A percentile compares a stretch with the other conserved stretches of the same genome.
phyloP scores from a whole-genome alignment of 1,140 invertebrate species.

The Tetraneura akinire region DNA sequence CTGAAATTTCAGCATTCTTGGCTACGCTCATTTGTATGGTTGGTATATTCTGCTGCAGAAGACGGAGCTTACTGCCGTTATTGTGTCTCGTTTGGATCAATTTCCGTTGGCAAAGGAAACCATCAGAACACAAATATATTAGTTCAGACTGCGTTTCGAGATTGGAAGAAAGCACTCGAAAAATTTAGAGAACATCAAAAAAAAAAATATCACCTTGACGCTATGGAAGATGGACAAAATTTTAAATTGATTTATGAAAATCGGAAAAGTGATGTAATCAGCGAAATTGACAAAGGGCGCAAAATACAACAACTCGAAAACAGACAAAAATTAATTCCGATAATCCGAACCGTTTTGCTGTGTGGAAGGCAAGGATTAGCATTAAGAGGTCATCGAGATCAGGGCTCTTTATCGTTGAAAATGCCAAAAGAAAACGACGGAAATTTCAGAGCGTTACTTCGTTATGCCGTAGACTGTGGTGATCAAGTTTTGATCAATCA shows the following conservation, averaged over 20 bases:
- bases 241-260: slow-evolving; percentile 24
- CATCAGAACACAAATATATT: slow-evolving; percentile 20
- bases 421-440: slow-evolving; percentile 30
- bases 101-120: background rate
- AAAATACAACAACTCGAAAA: slow-evolving; percentile 18
- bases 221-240: slow-evolving; percentile 19
- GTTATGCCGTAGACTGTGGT: background rate
- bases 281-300: slow-evolving; percentile 20
- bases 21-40: slow-evolving; percentile 20
- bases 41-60: slow-evolving; percentile 19
- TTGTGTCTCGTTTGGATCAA: slow-evolving; percentile 8
- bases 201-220: slow-evolving; percentile 23
- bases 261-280: slow-evolving; percentile 1
- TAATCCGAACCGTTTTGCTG: background rate
- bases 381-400: slow-evolving; percentile 24
- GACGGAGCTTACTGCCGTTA: slow-evolving; percentile 10
- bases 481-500: slow-evolving; percentile 4
- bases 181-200: slow-evolving; percentile 22
- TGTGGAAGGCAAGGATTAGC: slow-evolving; percentile 19
- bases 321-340: slow-evolving; percentile 8
- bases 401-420: background rate
- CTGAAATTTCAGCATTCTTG: background rate
- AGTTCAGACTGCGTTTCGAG: slow-evolving; percentile 19
- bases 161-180: slow-evolving; percentile 14
- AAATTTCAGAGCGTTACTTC: slow-evolving; percentile 23